Conservation (phyloP, 2,797 vertebrate species). For the Hyperoplus immaculatus region DNA sequence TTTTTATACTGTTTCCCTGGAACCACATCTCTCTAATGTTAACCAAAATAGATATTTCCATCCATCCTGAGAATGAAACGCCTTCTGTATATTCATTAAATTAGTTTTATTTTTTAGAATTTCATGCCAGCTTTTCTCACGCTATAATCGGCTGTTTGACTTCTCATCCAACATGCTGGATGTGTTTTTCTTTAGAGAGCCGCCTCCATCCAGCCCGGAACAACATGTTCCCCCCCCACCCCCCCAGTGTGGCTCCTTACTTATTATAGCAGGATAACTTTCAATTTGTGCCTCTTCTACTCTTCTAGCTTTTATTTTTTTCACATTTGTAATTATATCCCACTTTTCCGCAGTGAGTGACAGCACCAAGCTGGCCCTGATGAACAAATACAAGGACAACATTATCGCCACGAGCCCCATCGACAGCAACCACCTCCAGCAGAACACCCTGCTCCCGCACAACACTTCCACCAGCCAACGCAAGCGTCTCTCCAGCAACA, state of each 20-base stretch:
- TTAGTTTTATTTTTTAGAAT: constrained; percentile 48
- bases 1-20: neutral
- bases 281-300: neutral
- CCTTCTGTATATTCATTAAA: constrained; percentile 41
- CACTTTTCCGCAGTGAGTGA: constrained; percentile 88
- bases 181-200: constrained; percentile 19
- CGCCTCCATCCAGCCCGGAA: constrained; percentile 13
- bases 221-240: neutral
- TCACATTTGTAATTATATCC: constrained; percentile 37
- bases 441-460: constrained; percentile 95
- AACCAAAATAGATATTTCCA: constrained; percentile 31
- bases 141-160: constrained; percentile 48
- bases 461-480: constrained; percentile 96
- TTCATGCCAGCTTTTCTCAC: constrained; percentile 67
- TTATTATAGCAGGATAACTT: constrained; percentile 18
- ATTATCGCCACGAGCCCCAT: constrained; percentile 97
- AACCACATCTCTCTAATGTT: constrained; percentile 25
- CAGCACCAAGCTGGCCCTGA: constrained; percentile 96
- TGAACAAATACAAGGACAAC: constrained; percentile 99
- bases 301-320: neutral
- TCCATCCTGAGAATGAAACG: constrained; percentile 28
- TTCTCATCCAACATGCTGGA: constrained; percentile 40
- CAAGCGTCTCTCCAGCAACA: constrained; percentile 97
- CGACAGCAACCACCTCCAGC: constrained; percentile 94
- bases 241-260: neutral